Percentiles rank a stretch among this genome's conserved stretches.
These are phyloP conservation scores for Heterotis niloticus DNA, from an alignment of 2,113 vertebrate species.

Conservation along the genomic window DNA sequence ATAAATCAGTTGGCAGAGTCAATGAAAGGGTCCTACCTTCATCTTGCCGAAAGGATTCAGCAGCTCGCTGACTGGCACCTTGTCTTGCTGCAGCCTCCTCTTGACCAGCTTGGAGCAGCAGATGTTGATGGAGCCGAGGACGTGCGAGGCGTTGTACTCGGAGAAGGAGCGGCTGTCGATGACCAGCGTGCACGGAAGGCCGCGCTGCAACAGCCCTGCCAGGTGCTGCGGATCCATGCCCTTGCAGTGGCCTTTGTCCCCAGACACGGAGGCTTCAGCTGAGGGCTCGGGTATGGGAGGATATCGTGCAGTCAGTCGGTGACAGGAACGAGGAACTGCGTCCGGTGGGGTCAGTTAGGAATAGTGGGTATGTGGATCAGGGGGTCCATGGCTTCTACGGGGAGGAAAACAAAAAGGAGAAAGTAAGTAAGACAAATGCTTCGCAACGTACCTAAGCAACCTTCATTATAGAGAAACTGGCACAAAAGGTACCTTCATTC, in stretches of 20 bases:
- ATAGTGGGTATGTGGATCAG: conserved; percentile 34
- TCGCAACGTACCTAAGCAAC: neutral
- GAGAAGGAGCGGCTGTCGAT: conserved; percentile 94
- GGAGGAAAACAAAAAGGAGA: neutral
- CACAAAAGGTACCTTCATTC: too few relatives aligned
- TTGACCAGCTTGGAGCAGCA: conserved; percentile 96
- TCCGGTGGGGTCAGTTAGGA: neutral
- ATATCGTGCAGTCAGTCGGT: conserved; percentile 13
- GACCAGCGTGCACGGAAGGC: conserved; percentile 78
- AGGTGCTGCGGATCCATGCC: conserved; percentile 89
- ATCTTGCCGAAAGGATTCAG: conserved; percentile 81
- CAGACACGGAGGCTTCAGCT: conserved; percentile 30
- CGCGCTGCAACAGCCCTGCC: conserved; percentile 83
- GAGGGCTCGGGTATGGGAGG: neutral
- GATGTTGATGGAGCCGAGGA: conserved; percentile 86
- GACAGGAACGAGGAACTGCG: neutral
- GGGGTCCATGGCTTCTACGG: conserved; percentile 22
- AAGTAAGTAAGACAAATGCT: neutral
- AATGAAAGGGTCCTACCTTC: conserved; percentile 69
- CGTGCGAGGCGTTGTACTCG: conserved; percentile 89
- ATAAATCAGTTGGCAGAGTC: too few relatives aligned
- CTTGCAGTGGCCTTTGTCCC: conserved; percentile 63
- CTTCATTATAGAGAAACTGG: neutral
- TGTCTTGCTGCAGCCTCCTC: conserved; percentile 91
- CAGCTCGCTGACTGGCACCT: conserved; percentile 86